Evolutionary conservation across 2,113 vertebrate genomes (phyloP), one percentile per base, ranked within the genome.

Genomic region (Hypanus sabinus): DNA sequence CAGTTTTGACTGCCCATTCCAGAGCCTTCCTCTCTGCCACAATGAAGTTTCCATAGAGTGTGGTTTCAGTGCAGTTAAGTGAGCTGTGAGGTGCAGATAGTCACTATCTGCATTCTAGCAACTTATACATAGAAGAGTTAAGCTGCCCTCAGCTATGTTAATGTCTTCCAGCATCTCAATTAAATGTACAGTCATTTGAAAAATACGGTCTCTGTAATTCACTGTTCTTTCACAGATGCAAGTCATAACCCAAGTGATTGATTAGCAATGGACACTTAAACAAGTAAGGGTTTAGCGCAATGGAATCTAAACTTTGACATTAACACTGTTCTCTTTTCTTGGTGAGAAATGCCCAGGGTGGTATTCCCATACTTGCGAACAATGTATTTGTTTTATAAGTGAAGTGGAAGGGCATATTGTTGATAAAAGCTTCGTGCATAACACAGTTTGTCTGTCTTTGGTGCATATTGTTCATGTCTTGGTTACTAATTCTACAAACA

Each of bases 211-310:
- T 90, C 60, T 90, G 85, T 62, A 90, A 65, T 65, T 90, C 85
- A 90, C 65, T 90, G 85, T 90, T 90, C 85, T 7, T n/a, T 12
- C n/a, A 20, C 27, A 33, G 65, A 90, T 90, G n/a, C 85, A 90
- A 90, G 85, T 65, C 85, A 90, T 65, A 90, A 90, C 85, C 85
- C 85, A 90, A 90, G 85, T 90, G 85, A 90, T 90, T 90, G 85
- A 90, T 90, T 90, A 65, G 30, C 7, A 65, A 60, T 90, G 30
- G 85, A 90, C 55, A 65, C 60, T 90, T n/a, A 33, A 62, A 30
- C 60, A 90, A 90, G 85, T 36, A 33, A 65, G 85, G 60, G 85
- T n/a, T 90, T 90, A 12, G 60, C 8, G 30, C 85, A 68, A 18
- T 90, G 85, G 85, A 68, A 90, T 65, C n/a, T 68, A 60, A 90